These are phyloP conservation scores for Corydoras maculifer DNA, from an alignment of 2,113 vertebrate species.

Conservation along the genomic window DNA sequence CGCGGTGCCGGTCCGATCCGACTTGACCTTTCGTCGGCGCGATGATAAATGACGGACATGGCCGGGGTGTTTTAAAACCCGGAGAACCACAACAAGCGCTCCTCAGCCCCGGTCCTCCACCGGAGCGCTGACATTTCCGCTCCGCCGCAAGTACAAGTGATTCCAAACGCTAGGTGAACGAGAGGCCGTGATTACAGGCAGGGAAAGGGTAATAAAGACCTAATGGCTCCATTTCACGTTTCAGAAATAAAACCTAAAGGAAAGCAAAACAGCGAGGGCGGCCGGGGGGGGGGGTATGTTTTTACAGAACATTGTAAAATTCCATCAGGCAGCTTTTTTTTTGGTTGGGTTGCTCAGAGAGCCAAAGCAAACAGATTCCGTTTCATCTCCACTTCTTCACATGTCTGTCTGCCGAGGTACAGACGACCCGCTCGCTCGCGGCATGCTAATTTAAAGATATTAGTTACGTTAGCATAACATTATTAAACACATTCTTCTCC, in stretches of 20 bases:
- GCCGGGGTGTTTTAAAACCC: constrained; percentile 50
- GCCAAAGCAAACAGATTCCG: constrained; percentile 19
- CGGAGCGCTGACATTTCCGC: constrained; percentile 51
- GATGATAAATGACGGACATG: constrained; percentile 53
- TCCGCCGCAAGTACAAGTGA: constrained; percentile 44
- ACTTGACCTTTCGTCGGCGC: constrained; percentile 62
- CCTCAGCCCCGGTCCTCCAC: constrained; percentile 31
- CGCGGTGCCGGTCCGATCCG: constrained; percentile 33
- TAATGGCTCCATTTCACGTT: constrained; percentile 23
- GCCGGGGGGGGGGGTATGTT: not conserved
- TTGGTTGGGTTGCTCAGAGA: not conserved
- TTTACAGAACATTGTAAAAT: not conserved
- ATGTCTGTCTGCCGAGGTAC: not conserved
- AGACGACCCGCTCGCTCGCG: not conserved
- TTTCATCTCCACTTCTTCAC: not conserved
- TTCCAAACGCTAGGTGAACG: constrained; percentile 56
- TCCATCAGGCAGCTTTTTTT: not conserved
- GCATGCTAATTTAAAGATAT: constrained; percentile 9
- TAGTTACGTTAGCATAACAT: constrained; percentile 21
- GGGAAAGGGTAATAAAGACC: constrained; percentile 55
- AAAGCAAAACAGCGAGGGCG: not conserved
- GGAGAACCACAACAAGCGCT: constrained; percentile 5
- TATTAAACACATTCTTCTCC: constrained; percentile 7
- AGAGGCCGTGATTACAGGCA: constrained; percentile 51
- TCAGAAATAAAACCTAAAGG: constrained; percentile 5